Evolutionary conservation across 1,140 invertebrate species (phyloP).

Genomic region (Euglossa dilemma): DNA sequence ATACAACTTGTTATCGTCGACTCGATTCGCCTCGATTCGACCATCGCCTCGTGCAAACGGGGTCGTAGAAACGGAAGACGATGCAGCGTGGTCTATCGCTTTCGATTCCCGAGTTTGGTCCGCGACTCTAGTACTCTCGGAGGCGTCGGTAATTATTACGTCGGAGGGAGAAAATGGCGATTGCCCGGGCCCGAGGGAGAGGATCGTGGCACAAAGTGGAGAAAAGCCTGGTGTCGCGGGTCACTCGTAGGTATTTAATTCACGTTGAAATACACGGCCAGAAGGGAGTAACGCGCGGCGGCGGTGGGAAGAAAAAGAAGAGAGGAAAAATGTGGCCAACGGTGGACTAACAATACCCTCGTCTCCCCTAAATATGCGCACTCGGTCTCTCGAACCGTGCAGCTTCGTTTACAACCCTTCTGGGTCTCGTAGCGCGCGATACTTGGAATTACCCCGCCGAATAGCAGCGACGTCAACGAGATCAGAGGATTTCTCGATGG

Average conservation of each 20-base stretch:
- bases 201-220: not conserved
- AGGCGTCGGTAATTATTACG: conserved; percentile 57
- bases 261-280: conserved; percentile 27
- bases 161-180: not conserved
- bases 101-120: not conserved
- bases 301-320: not conserved
- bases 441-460: not conserved
- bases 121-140: not conserved
- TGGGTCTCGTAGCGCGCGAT: not conserved
- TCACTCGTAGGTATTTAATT: conserved; percentile 53
- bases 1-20: conserved; percentile 17
- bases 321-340: not conserved
- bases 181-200: not conserved
- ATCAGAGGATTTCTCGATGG: too few species aligned
- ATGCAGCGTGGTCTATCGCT: not conserved
- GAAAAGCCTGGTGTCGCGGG: conserved; percentile 9
- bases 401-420: conserved; percentile 18
- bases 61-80: not conserved
- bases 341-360: conserved; percentile 46
- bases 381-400: conserved; percentile 1
- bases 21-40: conserved; percentile 19
- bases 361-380: conserved; percentile 42
- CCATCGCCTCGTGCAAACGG: not conserved
- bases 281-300: conserved; percentile 10
- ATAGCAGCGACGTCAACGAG: not conserved